Evolutionary conservation across 1,140 invertebrate species (phyloP).

Genomic region (Drosophila melanica): DNA sequence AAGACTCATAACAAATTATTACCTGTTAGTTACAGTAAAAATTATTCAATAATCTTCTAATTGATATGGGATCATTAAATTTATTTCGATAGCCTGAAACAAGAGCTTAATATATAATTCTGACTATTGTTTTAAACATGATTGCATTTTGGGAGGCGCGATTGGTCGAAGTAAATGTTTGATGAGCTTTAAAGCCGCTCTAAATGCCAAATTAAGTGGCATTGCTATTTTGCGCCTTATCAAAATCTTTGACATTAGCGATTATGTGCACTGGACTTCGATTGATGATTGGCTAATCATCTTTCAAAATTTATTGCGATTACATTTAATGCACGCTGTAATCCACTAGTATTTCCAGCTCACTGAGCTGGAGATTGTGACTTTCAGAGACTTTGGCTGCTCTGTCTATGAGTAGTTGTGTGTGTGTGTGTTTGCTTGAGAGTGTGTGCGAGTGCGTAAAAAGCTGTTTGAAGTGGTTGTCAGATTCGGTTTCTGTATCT

Average conservation of each 20-base stretch:
- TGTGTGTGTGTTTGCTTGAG: background rate
- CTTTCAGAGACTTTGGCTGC: slow-evolving; percentile 3
- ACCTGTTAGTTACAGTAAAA: too few species aligned
- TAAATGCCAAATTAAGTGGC: slow-evolving; percentile 53
- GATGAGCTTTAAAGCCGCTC: slow-evolving; percentile 31
- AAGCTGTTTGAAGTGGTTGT: slow-evolving; percentile 58
- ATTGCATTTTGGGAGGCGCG: slow-evolving; percentile 6
- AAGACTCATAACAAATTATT: too few species aligned
- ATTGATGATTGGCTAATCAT: slow-evolving; percentile 63
- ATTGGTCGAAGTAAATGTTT: background rate
- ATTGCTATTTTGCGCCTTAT: slow-evolving; percentile 30
- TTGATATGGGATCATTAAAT: background rate
- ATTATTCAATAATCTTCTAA: background rate
- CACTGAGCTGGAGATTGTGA: slow-evolving; percentile 57
- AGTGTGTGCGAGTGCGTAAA: slow-evolving; percentile 29
- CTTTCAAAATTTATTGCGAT: slow-evolving; percentile 72
- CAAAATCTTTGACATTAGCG: slow-evolving; percentile 27
- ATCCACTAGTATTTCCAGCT: slow-evolving; percentile 68
- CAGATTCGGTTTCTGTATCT: slow-evolving; percentile 57
- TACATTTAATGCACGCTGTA: slow-evolving; percentile 59
- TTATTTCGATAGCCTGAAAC: too few species aligned
- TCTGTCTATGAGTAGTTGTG: slow-evolving; percentile 15
- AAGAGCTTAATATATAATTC: too few species aligned
- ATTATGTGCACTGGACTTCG: slow-evolving; percentile 39
- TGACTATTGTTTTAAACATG: background rate